phyloP scores from a whole-genome alignment of 2,888 invertebrate genomes.

The Lissocephala sabroskyi region DNA sequence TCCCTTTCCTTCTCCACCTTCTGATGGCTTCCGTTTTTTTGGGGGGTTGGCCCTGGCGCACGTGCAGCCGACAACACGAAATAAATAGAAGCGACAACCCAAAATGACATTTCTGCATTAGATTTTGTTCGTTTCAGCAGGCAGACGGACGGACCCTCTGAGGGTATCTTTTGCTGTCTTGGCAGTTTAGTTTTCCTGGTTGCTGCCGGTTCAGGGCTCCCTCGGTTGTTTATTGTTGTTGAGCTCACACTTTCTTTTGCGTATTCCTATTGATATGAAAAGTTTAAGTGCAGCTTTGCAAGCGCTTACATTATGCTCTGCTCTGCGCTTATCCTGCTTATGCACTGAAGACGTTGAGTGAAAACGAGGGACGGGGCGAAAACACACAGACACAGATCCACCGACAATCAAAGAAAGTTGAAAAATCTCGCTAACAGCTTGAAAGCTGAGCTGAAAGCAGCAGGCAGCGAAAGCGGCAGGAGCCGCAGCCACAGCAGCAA shows the following conservation, averaged over 20 bases:
- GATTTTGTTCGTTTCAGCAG: too few species aligned
- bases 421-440: neutral
- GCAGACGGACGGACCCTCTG: too few species aligned
- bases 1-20: too few species aligned
- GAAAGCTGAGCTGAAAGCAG: conserved; percentile 13
- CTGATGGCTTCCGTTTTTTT: too few species aligned
- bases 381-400: neutral
- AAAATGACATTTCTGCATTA: conserved; percentile 64
- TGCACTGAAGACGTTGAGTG: conserved; percentile 5
- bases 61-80: conserved; percentile 50
- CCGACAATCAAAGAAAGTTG: neutral
- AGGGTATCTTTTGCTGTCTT: too few species aligned
- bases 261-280: conserved; percentile 56
- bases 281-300: conserved; percentile 62
- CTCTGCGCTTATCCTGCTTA: conserved; percentile 47
- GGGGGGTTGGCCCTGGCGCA: too few species aligned
- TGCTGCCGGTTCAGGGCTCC: too few species aligned
- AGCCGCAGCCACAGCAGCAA: too few species aligned
- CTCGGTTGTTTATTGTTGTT: conserved; percentile 7
- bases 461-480: too few species aligned
- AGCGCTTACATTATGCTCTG: conserved; percentile 56
- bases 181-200: conserved; percentile 9
- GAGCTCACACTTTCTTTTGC: conserved; percentile 24
- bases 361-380: neutral
- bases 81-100: conserved; percentile 50